These are phyloP conservation scores for Linnaemya tessellans DNA, from an alignment of 2,888 invertebrate species.

Conservation along the genomic window DNA sequence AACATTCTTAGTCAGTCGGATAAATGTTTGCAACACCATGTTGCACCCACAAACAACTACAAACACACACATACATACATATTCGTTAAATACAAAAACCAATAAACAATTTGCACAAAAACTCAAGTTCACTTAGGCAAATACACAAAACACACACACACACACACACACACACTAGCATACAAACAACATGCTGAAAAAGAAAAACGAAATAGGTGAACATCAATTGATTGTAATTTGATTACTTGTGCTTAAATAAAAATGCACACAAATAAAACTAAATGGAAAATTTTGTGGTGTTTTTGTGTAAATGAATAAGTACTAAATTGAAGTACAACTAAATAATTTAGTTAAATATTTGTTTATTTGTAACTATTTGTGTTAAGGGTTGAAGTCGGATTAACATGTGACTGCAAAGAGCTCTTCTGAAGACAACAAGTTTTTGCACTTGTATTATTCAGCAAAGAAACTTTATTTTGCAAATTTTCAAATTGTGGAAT, in stretches of 20 bases:
- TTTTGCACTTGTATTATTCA: background rate
- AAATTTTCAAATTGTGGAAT: no score
- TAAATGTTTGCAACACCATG: conserved; percentile 33
- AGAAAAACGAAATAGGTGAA: conserved; percentile 40
- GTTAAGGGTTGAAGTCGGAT: background rate
- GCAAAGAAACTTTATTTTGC: no score
- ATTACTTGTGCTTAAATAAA: conserved; percentile 59
- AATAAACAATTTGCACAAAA: conserved; percentile 50
- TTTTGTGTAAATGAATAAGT: conserved; percentile 16
- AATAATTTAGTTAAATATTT: conserved; percentile 20
- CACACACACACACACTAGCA: background rate
- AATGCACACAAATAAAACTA: conserved; percentile 30
- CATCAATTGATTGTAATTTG: conserved; percentile 69
- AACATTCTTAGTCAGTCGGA: conserved; percentile 7
- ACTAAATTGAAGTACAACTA: conserved; percentile 22
- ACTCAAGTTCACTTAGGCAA: conserved; percentile 38
- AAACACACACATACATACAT: no score
- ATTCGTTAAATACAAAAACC: conserved; percentile 35
- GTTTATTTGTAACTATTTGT: conserved; percentile 8
- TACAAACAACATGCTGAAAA: background rate
- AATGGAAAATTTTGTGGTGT: conserved; percentile 16
- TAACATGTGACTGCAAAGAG: background rate
- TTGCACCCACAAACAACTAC: conserved; percentile 27
- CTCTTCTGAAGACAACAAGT: background rate
- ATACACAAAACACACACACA: background rate